Base-by-base conservation (phyloP, 1,140 invertebrate species). In the Stegodyphus dumicola region DNA sequence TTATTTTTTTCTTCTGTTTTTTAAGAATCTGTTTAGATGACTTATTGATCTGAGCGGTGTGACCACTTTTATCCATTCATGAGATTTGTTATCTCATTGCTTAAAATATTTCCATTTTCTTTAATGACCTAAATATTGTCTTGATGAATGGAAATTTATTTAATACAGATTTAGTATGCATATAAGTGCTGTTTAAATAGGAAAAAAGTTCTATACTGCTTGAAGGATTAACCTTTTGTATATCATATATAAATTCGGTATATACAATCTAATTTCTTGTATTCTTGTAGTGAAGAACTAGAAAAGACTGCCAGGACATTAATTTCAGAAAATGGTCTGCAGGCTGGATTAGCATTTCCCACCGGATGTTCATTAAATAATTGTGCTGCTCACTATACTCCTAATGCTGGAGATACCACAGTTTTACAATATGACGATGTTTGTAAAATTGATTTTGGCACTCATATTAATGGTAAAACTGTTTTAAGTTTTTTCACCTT, bases 401-500 rank as follows among this genome's bases (percentile, higher is more conserved):
- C 99, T 69, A 99, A 99, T 92, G 96, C 96, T 86, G 99, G 98
- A 15, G 99, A 99, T 91, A 93, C 93, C 5, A 99, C 98, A 0
- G 97, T 99, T 33, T 92, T 99, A 15, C 93, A 95, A 87, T 96
- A 97, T 89, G 97, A 99, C 90, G 99, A 99, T 92, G 98, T 99
- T 5, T 98, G 98, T 79, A 99, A 99, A 92, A 99, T 99, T 90
- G 99, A 99, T 92, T 99, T 99, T 92, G 99, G 99, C 77, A 99
- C 98, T 53, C 99, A 99, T 90, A 97, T 99, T 70, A 99, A 99
- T 92, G 98, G 94, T 93, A 67, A n/a, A 60, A 60, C n/a, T 17
- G 2, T 2, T 67, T 11, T 5, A 60, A 2, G 9, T 60, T 33
- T 33, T 33, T 33, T 33, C 33, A 33, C 33, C 33, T 33, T 33